Evolutionary conservation across 2,113 vertebrate species (phyloP), one percentile per base, ranked within the genome.

Genomic region (Naja naja): DNA sequence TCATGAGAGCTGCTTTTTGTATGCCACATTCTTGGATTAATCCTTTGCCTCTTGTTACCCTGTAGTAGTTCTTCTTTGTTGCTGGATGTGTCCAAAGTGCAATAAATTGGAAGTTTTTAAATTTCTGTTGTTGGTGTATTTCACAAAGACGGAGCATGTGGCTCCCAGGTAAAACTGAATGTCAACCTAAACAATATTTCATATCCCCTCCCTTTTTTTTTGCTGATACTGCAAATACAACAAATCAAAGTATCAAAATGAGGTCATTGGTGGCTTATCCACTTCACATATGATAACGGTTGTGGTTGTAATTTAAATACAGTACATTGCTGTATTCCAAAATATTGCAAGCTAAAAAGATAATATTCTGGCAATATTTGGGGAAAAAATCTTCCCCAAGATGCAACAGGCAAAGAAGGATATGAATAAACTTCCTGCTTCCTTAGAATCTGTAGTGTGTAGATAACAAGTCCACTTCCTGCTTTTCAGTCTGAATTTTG

Each of bases 381-480:
- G 16, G 25, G 2, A 7, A 22, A 23, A 69, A 34, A 6, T 55
- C 69, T 89, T 18, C 45, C 39, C 30, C 49, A 85, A 39, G 52
- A 60, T 56, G 64, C 18, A 56, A 85, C 64, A 34, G 23, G 23
- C 5, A 20, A 55, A 56, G 25, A 69, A 74, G 16, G 30, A 39
- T 89, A 49, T 85, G 8, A 58, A 47, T 11, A 60, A 45, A 58
- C 88, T 93, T 54, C 87, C 55, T 89, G 54, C 47, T 93, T 86
- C 88, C n/a, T 52, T 47, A 11, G 47, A 85, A 86, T 86, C 55
- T 89, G 90, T 56, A 64, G 8, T 74, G 25, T 49, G n/a, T n/a
- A 85, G 92, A 93, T 93, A 93, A 54, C 34, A 27, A 58, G 54
- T 45, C 43, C 69, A 47, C 74, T 89, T 93, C 92, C 92, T 93